Base-by-base conservation (phyloP, 2,888 invertebrate species). In the Chymomyza fuscimana region DNA sequence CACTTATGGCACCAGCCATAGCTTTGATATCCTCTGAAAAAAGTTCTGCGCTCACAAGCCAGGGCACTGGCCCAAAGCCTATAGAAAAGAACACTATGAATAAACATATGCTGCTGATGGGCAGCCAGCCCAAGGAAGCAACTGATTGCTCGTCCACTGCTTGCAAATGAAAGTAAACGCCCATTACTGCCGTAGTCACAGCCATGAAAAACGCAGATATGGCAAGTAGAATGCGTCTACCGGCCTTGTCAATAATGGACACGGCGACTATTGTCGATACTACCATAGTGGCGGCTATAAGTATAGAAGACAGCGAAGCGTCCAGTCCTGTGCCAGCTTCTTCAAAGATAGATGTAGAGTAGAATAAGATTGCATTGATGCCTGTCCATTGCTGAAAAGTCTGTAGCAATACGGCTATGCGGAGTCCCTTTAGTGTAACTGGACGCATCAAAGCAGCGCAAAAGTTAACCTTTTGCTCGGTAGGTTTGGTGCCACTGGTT, bases 361-460 rank as follows among this genome's bases (percentile, higher is more conserved):
- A 96, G 90, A 96, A 96, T 73, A 96, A 95, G 2, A 97, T 95
- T 1, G 96, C 95, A 86, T 97, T 96, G 63, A 96, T 94, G 46
- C 96, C 96, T 64, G 95, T 94, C 69, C 97, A 93, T 89, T 97
- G 97, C 88, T 98, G 97, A 91, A 97, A 96, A 73, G 96, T 92
- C 96, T 97, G 97, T 22, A 97, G 92, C 0, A 95, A 94, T 78
- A 95, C 94, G 70, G 94, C 94, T 68, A 96, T 95, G 4, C 94
- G 67, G 0, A 96, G 90, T 0, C 95, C 95, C 85, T 94, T 95
- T 25, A 94, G 90, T 0, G 95, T 94, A 0, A 87, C 73, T 7
- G 92, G 94, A 51, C 94, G 93, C 0, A 92, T 92, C 19, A 95
- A 93, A 0, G 94, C 93, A 0, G 91, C 86, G 0, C 86, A 63